Evolutionary conservation across 2,888 invertebrate species (phyloP).

Genomic region (Argyra leucocephala): DNA sequence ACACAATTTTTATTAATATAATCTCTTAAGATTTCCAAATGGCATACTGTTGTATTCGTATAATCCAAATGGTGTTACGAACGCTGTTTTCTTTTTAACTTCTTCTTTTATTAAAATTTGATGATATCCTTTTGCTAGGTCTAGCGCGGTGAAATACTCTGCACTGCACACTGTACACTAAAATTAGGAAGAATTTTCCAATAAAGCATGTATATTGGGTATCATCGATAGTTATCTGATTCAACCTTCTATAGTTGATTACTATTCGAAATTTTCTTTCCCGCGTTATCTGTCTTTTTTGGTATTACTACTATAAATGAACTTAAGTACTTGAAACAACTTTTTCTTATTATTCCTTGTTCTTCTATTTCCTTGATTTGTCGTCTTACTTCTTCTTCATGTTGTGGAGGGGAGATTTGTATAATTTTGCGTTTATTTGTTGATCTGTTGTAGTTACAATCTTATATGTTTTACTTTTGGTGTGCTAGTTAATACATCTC

Average conservation of each 20-base stretch:
- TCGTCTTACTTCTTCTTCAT: conserved; percentile 13
- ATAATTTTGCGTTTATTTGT: conserved; percentile 6
- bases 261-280: conserved; percentile 15
- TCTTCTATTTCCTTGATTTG: conserved; percentile 17
- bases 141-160: conserved; percentile 15
- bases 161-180: conserved; percentile 16
- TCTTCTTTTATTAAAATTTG: conserved; percentile 15
- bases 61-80: too few relatives aligned
- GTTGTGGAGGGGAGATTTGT: conserved; percentile 14
- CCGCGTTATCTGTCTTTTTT: conserved; percentile 16
- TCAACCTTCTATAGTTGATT: conserved; percentile 18
- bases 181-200: conserved; percentile 17
- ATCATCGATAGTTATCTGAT: conserved; percentile 19
- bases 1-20: conserved; percentile 19
- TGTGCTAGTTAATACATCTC: conserved; percentile 7
- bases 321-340: conserved; percentile 14
- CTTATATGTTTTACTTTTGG: conserved; percentile 8
- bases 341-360: conserved; percentile 16
- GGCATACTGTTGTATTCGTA: conserved; percentile 13
- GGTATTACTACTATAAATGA: conserved; percentile 19
- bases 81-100: conserved; percentile 15
- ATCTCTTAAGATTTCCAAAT: conserved; percentile 16
- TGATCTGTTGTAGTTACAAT: background rate
- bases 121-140: conserved; percentile 19
- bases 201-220: conserved; percentile 15